Percentiles rank a stretch among this genome's conserved stretches.
Evolutionary conservation across 2,797 vertebrate genomes (phyloP).

Genomic region (Holocentrus rufus): DNA sequence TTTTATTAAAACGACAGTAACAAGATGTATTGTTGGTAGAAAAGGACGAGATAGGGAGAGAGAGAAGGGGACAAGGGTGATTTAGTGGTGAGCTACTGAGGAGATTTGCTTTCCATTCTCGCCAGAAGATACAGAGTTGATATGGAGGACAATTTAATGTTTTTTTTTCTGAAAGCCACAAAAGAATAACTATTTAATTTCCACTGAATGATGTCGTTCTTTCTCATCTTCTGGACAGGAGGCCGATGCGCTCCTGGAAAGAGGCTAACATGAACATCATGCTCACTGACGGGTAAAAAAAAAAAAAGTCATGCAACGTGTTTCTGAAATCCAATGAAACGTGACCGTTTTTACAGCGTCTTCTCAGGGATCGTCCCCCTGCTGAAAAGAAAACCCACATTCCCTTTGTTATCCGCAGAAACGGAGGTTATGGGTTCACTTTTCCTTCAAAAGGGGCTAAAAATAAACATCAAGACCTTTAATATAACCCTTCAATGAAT

Average conservation of each 20-base stretch:
- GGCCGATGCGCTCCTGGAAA: no score
- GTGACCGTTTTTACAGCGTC: background rate
- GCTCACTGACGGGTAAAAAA: background rate
- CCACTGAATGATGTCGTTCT: no score
- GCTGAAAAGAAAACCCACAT: background rate
- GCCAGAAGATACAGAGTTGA: no score
- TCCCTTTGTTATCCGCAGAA: background rate
- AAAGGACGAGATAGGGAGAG: background rate
- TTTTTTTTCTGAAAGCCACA: no score
- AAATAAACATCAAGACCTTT: background rate
- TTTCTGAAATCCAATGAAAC: slow-evolving; percentile 15
- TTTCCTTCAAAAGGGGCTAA: background rate
- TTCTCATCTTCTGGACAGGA: no score
- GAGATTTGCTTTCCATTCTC: background rate
- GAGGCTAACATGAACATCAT: background rate
- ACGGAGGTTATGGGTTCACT: background rate
- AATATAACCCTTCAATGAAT: background rate
- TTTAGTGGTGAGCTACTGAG: background rate
- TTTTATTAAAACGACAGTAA: background rate
- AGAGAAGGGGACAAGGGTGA: no score
- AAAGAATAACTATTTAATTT: no score
- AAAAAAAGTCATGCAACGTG: slow-evolving; percentile 1
- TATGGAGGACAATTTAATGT: no score
- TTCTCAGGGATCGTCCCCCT: background rate
- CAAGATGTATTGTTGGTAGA: background rate